A percentile compares a stretch with the other conserved stretches of the same genome.
phyloP scores from a whole-genome alignment of 2,113 vertebrate genomes.

The Melanerpes formicivorus region DNA sequence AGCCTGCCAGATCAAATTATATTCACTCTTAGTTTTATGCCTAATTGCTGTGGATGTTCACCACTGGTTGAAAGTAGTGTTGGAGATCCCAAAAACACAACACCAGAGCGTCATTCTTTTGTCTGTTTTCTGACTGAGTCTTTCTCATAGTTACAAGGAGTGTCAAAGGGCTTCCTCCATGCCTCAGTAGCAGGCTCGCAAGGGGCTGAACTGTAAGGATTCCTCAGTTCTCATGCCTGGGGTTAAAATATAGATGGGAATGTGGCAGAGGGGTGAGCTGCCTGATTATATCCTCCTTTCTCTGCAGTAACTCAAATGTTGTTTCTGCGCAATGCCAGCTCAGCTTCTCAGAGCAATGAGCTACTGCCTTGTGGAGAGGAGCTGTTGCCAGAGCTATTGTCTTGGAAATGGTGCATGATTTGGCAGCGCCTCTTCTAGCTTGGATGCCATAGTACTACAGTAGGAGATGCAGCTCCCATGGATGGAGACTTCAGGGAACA shows the following conservation, averaged over 20 bases:
- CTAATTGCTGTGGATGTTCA: not conserved
- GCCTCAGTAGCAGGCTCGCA: not conserved
- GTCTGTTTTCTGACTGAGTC: not conserved
- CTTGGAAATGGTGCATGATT: not conserved
- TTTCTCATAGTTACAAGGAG: not conserved
- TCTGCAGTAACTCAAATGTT: not conserved
- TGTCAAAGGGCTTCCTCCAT: not conserved
- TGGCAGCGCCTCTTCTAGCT: not conserved
- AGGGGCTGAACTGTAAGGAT: not conserved
- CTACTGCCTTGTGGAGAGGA: not conserved
- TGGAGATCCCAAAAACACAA: not conserved
- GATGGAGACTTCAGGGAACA: not conserved
- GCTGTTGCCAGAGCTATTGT: fast-evolving
- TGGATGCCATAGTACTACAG: not conserved
- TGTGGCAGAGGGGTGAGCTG: not conserved
- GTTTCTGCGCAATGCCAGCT: not conserved
- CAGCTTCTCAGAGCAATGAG: not conserved
- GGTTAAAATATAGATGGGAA: not conserved
- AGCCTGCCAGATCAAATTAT: not conserved
- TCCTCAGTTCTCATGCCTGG: not conserved
- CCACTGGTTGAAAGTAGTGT: not conserved
- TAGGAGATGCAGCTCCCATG: not conserved
- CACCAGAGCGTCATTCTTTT: not conserved
- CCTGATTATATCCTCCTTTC: not conserved
- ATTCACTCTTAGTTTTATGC: not conserved